phyloP scores from a whole-genome alignment of 2,113 vertebrate genomes.

The Ceyx cyanopectus region DNA sequence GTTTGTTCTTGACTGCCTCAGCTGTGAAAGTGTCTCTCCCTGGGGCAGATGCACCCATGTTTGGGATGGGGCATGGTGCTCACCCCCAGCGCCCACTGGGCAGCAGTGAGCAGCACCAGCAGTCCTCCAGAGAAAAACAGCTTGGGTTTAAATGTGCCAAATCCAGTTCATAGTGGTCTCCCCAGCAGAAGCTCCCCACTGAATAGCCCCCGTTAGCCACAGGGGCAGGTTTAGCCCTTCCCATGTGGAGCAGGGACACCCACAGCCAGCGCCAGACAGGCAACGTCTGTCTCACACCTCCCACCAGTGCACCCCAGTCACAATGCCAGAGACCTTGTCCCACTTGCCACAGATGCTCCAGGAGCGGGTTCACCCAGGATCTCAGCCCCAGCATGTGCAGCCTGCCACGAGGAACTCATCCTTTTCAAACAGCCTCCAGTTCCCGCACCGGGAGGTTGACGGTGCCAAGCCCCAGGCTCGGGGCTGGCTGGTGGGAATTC shows the following conservation, averaged over 20 bases:
- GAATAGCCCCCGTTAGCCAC: fast-evolving
- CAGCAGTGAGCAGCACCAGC: background rate
- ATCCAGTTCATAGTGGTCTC: background rate
- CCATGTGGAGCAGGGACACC: fast-evolving
- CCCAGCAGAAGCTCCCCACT: background rate
- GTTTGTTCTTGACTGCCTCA: background rate
- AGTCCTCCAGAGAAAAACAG: background rate
- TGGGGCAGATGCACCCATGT: fast-evolving
- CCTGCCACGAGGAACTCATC: background rate
- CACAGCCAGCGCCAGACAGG: fast-evolving
- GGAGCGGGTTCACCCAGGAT: background rate
- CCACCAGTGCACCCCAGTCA: background rate
- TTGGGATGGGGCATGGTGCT: background rate
- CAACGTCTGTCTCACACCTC: fast-evolving
- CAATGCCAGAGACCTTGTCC: background rate
- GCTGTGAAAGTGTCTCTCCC: background rate
- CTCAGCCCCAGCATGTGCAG: fast-evolving
- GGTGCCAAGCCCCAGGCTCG: background rate
- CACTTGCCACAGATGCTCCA: background rate
- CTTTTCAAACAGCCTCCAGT: background rate
- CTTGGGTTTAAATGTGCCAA: background rate
- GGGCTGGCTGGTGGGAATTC: background rate
- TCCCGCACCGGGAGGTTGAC: background rate
- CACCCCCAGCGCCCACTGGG: background rate
- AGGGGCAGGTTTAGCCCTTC: background rate